phyloP scores from a whole-genome alignment of 2,113 vertebrate species.

The Marmota monax region DNA sequence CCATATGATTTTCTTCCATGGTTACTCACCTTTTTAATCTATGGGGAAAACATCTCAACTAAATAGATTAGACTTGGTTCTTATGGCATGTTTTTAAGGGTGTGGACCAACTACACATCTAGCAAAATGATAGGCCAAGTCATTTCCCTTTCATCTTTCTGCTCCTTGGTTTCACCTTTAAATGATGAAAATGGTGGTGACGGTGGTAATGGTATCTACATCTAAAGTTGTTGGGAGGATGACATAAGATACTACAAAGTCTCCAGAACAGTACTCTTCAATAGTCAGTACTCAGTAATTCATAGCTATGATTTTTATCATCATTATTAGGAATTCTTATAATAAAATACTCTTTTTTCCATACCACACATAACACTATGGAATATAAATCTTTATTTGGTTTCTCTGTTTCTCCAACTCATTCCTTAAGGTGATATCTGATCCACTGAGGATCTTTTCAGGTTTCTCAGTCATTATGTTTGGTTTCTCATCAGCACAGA shows the following conservation, averaged over 20 bases:
- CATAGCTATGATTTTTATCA: background rate
- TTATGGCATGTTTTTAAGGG: conserved; percentile 20
- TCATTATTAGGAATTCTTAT: background rate
- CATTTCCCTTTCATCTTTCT: conserved; percentile 21
- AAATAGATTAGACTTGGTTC: background rate
- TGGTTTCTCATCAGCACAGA: conserved; percentile 46
- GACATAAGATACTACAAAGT: background rate
- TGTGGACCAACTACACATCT: background rate
- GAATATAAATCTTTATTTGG: background rate
- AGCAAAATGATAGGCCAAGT: background rate
- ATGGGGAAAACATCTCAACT: background rate
- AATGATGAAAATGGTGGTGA: background rate
- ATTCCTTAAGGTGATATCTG: background rate
- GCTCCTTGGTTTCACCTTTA: background rate
- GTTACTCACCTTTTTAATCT: conserved; percentile 19
- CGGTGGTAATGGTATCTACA: background rate
- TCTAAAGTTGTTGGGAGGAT: background rate
- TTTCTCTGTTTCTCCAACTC: background rate
- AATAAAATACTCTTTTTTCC: background rate
- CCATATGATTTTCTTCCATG: background rate
- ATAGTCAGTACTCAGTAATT: background rate
- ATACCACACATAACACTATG: background rate
- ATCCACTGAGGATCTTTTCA: background rate
- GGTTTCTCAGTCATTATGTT: background rate
- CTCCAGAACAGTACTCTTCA: background rate